phyloP scores from a whole-genome alignment of 2,797 vertebrate genomes.

The Notolabrus celidotus region DNA sequence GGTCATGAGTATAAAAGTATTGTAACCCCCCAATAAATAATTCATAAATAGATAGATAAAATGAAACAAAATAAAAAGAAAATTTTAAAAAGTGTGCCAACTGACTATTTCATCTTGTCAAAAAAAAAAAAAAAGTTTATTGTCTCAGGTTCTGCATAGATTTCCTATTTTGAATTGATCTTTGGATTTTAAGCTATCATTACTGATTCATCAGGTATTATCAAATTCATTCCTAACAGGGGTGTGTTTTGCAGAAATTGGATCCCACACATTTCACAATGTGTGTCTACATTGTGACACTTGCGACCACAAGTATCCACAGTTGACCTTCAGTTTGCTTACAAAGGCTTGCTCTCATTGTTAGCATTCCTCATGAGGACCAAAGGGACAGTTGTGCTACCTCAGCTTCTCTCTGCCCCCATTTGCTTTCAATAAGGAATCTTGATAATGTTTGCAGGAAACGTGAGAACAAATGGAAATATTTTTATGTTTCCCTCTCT shows the following conservation, averaged over 20 bases:
- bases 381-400: slow-evolving; percentile 19
- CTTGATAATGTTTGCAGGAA: slow-evolving; percentile 29
- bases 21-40: too few species aligned
- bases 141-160: too few species aligned
- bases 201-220: neutral
- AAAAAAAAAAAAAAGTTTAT: too few species aligned
- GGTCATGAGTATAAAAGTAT: too few species aligned
- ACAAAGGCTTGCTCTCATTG: slow-evolving; percentile 42
- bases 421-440: slow-evolving; percentile 37
- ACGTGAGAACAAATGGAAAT: slow-evolving; percentile 27
- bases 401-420: neutral
- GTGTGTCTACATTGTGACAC: slow-evolving; percentile 34
- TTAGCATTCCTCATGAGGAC: slow-evolving; percentile 48
- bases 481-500: slow-evolving; percentile 21
- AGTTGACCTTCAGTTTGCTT: slow-evolving; percentile 39
- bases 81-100: too few species aligned
- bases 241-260: slow-evolving; percentile 15
- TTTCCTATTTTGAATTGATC: too few species aligned
- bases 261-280: slow-evolving; percentile 42
- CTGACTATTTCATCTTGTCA: too few species aligned
- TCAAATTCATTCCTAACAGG: slow-evolving; percentile 3
- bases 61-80: too few species aligned
- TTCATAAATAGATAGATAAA: too few species aligned
- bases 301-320: slow-evolving; percentile 33
- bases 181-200: too few species aligned